Base-by-base conservation (phyloP, 2,113 vertebrate species). In the Anser cygnoides region DNA sequence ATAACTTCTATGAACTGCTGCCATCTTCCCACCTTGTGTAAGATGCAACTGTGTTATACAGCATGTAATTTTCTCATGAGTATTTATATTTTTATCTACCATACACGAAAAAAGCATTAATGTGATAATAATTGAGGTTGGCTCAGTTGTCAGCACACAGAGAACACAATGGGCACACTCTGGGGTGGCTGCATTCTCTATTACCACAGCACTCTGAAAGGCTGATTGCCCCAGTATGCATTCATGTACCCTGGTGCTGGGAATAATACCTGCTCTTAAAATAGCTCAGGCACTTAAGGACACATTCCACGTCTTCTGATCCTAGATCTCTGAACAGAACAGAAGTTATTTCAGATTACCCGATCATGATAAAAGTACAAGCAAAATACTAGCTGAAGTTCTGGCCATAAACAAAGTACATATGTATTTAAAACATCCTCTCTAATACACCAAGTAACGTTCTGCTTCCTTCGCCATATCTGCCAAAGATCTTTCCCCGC, bases 261-360 rank as follows among this genome's bases (percentile, higher is more conserved):
- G 77, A 91, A 84, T 85, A 76, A 78, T 33, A 46, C 39, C 49
- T 79, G 41, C 83, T 97, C 96, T 88, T 84, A 96, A 97, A 97
- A 97, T 92, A 98, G 93, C 37, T 73, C 84, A 6, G 79, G 58
- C 93, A 90, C 94, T 93, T 94, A 73, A 98, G 95, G 93, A 97
- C 95, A 93, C 89, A 62, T 73, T 84, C 67, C 61, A 1, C 43
- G 74, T 68, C 94, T 93, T 87, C 58, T 37, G 76, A 57, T 89
- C 68, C 80, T 6, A 22, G 80, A 76, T 50, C 90, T 94, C 87
- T 21, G 39, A 73, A 83, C 0, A 9, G 78, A 91, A 84, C 46
- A 90, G 73, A 26, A 77, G 58, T 43, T 71, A 87, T 88, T 92
- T 89, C 72, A 91, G 87, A 67, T 77, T 54, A 93, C 63, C 25